Base-by-base conservation (phyloP, 2,113 vertebrate species). In the Coreoperca whiteheadi region DNA sequence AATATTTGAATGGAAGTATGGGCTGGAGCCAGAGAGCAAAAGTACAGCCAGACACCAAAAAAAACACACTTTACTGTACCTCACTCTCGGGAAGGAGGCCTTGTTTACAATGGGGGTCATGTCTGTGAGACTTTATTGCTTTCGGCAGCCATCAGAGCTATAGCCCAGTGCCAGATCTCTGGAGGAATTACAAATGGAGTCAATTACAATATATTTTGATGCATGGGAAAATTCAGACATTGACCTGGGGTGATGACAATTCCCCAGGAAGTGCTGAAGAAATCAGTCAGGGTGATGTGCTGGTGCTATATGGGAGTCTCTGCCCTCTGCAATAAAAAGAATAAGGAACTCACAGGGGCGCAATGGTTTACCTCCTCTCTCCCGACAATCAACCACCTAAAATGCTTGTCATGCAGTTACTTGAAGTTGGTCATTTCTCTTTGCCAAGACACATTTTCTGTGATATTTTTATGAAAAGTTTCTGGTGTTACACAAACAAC, bases 151-250 rank as follows among this genome's bases (percentile, higher is more conserved):
- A 75, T 90, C 75, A 84, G 77, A 89, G 90, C 88, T 88, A 50
- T 74, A 92, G 85, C 79, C 85, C 80, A 69, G 87, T 84, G 86
- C 92, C 88, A 86, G 86, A 92, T 92, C 94, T 94, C 94, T 81
- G 61, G 92, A 94, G 93, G 88, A 93, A 93, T 91, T 90, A 90
- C 90, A 93, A 94, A 94, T 94, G 87, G 93, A 95, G 90, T 93
- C 93, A 92, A 94, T 95, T 95, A 94, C 90, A 92, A 92, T 88
- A 88, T 90, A 94, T 94, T 94, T 89, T 91, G 92, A 93, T 93
- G 89, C 92, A 93, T 90, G 89, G 92, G 92, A 92, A 93, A 94
- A 89, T 94, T 93, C 93, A 92, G 93, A 92, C 83, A 85, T 92
- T 94, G 90, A 95, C 95, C 92, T 51, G 77, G 82, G 93, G 90